Percentiles rank a stretch among this genome's conserved stretches.
Conservation (phyloP, 1,140 invertebrate genomes). For the Lordiphosa stackelbergi region DNA sequence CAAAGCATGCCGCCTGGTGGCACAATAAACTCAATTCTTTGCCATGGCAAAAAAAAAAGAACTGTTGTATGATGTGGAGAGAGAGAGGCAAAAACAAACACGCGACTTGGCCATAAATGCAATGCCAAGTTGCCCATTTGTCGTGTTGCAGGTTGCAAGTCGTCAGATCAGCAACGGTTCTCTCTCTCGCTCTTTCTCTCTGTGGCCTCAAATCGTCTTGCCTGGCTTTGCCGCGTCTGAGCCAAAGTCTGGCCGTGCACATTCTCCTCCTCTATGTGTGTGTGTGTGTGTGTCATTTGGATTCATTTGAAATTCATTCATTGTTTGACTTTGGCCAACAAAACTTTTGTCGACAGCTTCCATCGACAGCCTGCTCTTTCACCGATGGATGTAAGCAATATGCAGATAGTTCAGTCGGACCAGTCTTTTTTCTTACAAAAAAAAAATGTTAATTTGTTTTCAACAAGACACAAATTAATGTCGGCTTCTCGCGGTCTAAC, state of each 20-base stretch:
- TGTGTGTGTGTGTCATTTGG: constrained; percentile 12
- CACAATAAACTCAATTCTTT: constrained; percentile 70
- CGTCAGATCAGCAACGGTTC: constrained; percentile 16
- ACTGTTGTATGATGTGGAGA: background rate
- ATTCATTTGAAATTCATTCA: constrained; percentile 48
- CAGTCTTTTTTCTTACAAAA: constrained; percentile 39
- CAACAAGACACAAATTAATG: constrained; percentile 14
- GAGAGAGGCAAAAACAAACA: constrained; percentile 41
- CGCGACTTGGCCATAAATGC: constrained; percentile 71
- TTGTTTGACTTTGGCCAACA: constrained; percentile 25
- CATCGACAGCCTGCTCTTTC: constrained; percentile 17
- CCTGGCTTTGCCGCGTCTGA: no score
- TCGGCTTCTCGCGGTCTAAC: constrained; percentile 46
- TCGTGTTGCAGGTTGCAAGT: constrained; percentile 19
- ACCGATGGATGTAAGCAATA: constrained; percentile 29
- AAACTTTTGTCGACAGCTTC: background rate
- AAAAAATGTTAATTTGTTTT: constrained; percentile 62
- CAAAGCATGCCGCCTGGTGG: constrained; percentile 58
- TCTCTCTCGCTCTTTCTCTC: constrained; percentile 27
- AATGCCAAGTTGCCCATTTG: constrained; percentile 25
- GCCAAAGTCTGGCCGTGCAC: background rate
- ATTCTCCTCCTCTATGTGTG: background rate
- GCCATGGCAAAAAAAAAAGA: constrained; percentile 18
- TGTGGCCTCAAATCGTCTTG: constrained; percentile 57
- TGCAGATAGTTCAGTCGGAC: constrained; percentile 28